A percentile compares a stretch with the other conserved stretches of the same genome.
Conservation (phyloP, 2,113 vertebrate genomes). For the Anarhynchus alexandrinus region DNA sequence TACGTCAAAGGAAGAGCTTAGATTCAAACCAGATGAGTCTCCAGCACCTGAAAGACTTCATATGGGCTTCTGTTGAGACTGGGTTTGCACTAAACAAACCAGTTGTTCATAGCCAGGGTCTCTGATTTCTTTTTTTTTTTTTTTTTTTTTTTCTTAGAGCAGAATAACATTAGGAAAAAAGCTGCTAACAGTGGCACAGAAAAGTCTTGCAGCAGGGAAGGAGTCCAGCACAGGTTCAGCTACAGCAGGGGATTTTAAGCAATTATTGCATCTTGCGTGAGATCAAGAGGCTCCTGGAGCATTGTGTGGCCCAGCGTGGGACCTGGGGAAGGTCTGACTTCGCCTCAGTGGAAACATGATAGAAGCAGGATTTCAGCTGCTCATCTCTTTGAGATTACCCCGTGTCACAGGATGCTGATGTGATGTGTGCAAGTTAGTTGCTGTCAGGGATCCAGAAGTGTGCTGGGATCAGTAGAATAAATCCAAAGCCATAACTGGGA, state of each 20-base stretch:
- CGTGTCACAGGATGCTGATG: background rate
- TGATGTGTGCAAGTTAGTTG: background rate
- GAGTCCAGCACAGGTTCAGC: background rate
- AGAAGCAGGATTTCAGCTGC: background rate
- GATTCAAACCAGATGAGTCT: background rate
- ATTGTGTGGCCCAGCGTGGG: background rate
- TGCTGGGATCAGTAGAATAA: background rate
- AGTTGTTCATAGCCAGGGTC: background rate
- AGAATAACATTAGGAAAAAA: background rate
- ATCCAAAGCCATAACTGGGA: background rate
- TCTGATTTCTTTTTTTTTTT: background rate
- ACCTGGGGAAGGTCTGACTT: background rate
- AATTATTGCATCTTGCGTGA: background rate
- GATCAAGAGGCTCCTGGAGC: background rate
- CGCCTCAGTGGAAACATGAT: background rate
- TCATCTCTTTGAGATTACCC: background rate
- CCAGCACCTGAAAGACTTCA: background rate
- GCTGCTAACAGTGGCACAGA: background rate
- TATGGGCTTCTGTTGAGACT: background rate
- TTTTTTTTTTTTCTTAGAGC: background rate
- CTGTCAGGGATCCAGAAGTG: background rate
- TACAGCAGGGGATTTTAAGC: background rate
- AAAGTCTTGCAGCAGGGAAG: background rate
- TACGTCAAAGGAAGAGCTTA: background rate
- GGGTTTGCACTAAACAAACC: background rate